Conservation (phyloP, 2,888 invertebrate species). For the Phymatocera aterrima region DNA sequence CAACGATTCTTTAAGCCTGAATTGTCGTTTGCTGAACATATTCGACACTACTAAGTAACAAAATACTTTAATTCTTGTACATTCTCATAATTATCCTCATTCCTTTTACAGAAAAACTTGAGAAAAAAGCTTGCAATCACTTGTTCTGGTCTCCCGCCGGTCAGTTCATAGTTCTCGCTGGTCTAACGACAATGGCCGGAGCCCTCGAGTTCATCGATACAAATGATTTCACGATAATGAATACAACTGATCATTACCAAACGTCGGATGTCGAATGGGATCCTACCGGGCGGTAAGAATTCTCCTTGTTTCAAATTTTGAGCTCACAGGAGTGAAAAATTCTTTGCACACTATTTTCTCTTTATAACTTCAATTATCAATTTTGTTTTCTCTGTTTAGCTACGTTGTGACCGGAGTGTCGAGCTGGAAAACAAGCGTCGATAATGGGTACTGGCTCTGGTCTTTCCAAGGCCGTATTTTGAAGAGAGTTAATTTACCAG, state of each 20-base stretch:
- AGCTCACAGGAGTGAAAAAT: too few species aligned
- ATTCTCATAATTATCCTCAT: constrained; percentile 5
- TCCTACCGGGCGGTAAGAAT: constrained; percentile 89
- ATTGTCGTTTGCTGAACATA: background rate
- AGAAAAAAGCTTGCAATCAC: constrained; percentile 93
- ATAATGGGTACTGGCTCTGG: constrained; percentile 96
- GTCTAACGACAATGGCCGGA: constrained; percentile 89
- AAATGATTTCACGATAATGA: constrained; percentile 96
- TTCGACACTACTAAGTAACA: too few species aligned
- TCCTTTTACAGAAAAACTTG: constrained; percentile 76
- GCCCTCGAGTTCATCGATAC: constrained; percentile 97
- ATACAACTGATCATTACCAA: constrained; percentile 94
- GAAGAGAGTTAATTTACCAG: constrained; percentile 90
- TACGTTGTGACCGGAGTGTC: constrained; percentile 97
- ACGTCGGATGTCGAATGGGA: constrained; percentile 99
- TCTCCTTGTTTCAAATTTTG: background rate
- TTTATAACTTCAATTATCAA: background rate
- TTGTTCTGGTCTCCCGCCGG: constrained; percentile 97
- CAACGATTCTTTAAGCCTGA: too few species aligned
- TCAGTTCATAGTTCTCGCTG: constrained; percentile 96
- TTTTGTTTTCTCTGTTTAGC: constrained; percentile 51
- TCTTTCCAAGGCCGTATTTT: constrained; percentile 94
- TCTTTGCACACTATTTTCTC: too few species aligned
- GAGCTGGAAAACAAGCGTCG: constrained; percentile 96
- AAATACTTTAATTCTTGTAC: background rate